A percentile compares a stretch with the other conserved stretches of the same genome.
These are phyloP conservation scores for Umimayanthus kanabou DNA, from an alignment of 92 coral and sea anemone genomes.

Conservation along the genomic window DNA sequence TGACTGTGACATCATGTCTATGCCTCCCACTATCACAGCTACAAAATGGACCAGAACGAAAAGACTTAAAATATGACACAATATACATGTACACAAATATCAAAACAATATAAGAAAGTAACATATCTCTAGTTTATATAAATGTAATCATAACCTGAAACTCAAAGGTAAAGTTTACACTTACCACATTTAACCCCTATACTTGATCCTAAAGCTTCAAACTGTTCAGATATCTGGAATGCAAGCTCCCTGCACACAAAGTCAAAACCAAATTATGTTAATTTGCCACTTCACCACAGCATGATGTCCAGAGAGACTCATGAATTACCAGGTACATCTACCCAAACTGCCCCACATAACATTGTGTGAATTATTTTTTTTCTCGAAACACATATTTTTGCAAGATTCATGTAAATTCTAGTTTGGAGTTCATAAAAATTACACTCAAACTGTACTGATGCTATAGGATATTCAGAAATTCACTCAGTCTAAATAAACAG, in stretches of 20 bases:
- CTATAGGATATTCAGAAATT: too few relatives aligned
- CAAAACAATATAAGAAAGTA: not conserved
- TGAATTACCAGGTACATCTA: not conserved
- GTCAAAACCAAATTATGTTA: not conserved
- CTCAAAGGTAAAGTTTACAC: not conserved
- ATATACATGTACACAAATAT: not conserved
- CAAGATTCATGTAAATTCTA: too few relatives aligned
- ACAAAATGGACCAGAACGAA: not conserved
- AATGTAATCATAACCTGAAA: too few relatives aligned
- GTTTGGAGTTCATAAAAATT: too few relatives aligned
- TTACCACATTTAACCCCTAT: slow-evolving; percentile 97
- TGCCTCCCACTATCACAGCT: slow-evolving; percentile 99
- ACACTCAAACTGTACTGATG: too few relatives aligned
- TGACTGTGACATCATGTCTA: slow-evolving; percentile 97
- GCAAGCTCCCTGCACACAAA: slow-evolving; percentile 78
- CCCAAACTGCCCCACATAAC: not conserved
- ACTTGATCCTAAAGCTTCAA: slow-evolving; percentile 90
- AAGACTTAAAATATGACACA: too few relatives aligned
- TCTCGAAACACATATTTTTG: too few relatives aligned
- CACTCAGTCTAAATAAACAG: too few relatives aligned
- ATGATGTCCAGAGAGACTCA: not conserved
- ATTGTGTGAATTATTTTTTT: too few relatives aligned
- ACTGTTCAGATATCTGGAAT: slow-evolving; percentile 98
- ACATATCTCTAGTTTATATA: not conserved
- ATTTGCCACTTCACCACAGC: not conserved